Percentiles rank a stretch among this genome's conserved stretches.
Evolutionary conservation across 30 jellyfish, hydroid and myxozoan species (phyloP).

Genomic region (Catostylus mosaicus): DNA sequence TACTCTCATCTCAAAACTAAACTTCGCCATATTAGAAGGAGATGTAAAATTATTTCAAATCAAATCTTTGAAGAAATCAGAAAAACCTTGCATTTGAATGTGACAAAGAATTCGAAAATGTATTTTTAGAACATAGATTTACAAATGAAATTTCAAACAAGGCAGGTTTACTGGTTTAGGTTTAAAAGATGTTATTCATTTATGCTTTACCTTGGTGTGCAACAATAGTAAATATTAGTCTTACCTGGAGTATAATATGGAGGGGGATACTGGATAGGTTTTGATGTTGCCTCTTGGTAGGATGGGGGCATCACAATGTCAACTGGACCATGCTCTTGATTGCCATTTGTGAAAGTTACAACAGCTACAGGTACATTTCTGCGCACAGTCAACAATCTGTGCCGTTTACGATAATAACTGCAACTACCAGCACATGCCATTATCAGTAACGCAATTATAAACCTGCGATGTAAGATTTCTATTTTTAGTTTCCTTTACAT

Average conservation of each 20-base stretch:
- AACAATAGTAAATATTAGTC: too few species aligned
- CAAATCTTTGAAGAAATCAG: too few species aligned
- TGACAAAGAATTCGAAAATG: too few species aligned
- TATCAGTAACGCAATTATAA: conserved; percentile 48
- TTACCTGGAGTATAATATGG: conserved; percentile 65
- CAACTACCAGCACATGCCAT: conserved; percentile 70
- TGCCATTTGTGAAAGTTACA: conserved; percentile 45
- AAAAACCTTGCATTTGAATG: too few species aligned
- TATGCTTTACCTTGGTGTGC: too few species aligned
- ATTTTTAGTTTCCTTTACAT: neutral
- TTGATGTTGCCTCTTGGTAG: conserved; percentile 56
- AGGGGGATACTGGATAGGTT: conserved; percentile 29
- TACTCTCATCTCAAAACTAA: too few species aligned
- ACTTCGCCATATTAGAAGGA: too few species aligned
- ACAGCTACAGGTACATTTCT: conserved; percentile 41
- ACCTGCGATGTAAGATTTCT: conserved; percentile 12
- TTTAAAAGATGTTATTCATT: too few species aligned
- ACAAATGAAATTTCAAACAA: too few species aligned
- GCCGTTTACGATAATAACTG: conserved; percentile 55
- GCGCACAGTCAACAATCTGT: conserved; percentile 39
- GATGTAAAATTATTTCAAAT: too few species aligned
- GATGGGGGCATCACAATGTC: conserved; percentile 42
- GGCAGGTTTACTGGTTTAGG: too few species aligned
- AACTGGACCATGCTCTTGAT: conserved; percentile 46
- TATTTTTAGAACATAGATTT: too few species aligned